Evolutionary conservation across 2,113 vertebrate genomes (phyloP), one percentile per base, ranked within the genome.

Genomic region (Malurus alboscapulatus): DNA sequence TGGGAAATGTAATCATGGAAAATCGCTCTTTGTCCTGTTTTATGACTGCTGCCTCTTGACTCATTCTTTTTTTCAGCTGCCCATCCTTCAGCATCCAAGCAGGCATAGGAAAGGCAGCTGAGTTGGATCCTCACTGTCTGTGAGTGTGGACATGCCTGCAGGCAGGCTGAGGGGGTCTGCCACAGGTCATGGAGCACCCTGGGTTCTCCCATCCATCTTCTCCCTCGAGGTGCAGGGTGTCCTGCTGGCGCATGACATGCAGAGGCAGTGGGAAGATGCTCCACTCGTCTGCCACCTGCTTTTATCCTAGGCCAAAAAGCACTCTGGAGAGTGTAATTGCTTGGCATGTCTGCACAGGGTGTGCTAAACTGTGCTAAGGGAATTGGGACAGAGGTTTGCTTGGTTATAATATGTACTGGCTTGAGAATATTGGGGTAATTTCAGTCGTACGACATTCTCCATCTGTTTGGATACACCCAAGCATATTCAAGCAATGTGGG

Each of bases 161-260:
- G 61, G 57, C 48, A 47, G n/a, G 44, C 27, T 25, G 19, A 78
- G n/a, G 48, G 25, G 30, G 59, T 48, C 27, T 73, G 40, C 27
- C 54, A 65, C 19, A 29, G 34, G 26, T 14, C 2, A 0, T 57
- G 66, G 42, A 2, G 0, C 2, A 1, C 17, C 44, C 47, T 32
- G 47, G 36, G 22, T 21, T 81, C 48, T 90, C 50, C 45, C 4
- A 6, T 29, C 13, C 10, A 1, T 15, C 29, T 16, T 12, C 12
- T 44, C 15, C 45, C 27, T 12, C 0, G 9, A 51, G 24, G 36
- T 7, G 30, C 10, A 48, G 40, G 24, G 40, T 38, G 17, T 89
- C 18, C 51, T 69, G 51, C 47, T 55, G 69, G 27, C 27, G 27
- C 0, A 1, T 2, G 18, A 65, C 42, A 14, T 0, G 0, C 26